A percentile compares a stretch with the other conserved stretches of the same genome.
phyloP scores from a whole-genome alignment of 2,888 invertebrate species.

The Bhutanitis thaidina region DNA sequence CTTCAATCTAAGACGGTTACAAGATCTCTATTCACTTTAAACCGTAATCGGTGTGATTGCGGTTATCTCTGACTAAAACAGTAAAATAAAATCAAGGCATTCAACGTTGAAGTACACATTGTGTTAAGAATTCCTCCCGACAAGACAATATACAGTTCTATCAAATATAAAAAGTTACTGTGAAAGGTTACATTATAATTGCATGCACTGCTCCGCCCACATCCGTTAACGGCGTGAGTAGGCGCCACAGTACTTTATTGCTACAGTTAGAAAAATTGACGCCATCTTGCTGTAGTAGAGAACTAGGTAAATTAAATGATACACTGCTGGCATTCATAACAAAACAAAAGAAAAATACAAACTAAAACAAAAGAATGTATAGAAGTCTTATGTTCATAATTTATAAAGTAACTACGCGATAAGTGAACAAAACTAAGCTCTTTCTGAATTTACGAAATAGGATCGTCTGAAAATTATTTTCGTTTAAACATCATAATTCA shows the following conservation, averaged over 20 bases:
- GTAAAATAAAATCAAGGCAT: neutral
- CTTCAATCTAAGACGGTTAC: no score
- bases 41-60: no score
- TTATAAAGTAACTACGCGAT: no score
- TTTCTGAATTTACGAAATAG: no score
- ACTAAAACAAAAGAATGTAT: no score
- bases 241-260: conserved; percentile 6
- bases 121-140: conserved; percentile 1
- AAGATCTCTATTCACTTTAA: no score
- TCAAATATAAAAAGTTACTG: conserved; percentile 14
- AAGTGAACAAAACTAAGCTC: no score
- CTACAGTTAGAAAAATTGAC: conserved; percentile 16
- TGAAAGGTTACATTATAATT: conserved; percentile 19
- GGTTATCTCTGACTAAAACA: neutral
- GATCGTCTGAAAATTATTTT: no score
- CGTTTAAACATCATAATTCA: no score
- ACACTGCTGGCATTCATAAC: neutral
- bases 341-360: no score
- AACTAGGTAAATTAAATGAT: conserved; percentile 16
- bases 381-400: no score
- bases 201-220: conserved; percentile 10
- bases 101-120: neutral
- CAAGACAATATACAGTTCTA: conserved; percentile 12
- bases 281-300: conserved; percentile 2
- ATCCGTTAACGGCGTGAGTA: conserved; percentile 14